Percentiles rank a stretch among this genome's conserved stretches.
phyloP scores from a whole-genome alignment of 2,888 invertebrate species.

The Clitarchus hookeri region DNA sequence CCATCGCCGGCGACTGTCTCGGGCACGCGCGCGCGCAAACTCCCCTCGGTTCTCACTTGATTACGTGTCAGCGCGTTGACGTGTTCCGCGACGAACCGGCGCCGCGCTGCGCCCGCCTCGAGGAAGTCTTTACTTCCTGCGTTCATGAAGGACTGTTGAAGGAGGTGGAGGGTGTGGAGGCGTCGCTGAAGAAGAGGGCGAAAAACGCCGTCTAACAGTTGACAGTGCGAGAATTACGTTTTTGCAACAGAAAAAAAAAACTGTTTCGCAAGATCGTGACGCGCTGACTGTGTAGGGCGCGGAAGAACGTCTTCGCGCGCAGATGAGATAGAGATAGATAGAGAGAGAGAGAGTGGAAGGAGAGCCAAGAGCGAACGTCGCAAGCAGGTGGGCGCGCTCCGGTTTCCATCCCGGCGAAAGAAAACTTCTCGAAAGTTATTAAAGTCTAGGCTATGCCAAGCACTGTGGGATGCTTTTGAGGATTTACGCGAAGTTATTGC shows the following conservation, averaged over 20 bases:
- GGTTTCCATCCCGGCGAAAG: neutral
- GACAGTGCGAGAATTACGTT: neutral
- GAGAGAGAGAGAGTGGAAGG: neutral
- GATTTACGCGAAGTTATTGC: too few relatives aligned
- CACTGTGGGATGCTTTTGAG: neutral
- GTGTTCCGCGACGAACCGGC: neutral
- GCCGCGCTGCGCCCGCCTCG: neutral
- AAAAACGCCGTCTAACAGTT: neutral
- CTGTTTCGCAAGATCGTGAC: neutral
- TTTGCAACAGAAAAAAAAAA: neutral
- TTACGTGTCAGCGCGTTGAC: neutral
- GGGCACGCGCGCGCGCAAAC: neutral
- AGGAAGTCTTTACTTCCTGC: neutral
- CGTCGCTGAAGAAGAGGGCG: neutral
- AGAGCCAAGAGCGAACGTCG: neutral
- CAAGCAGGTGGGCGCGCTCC: neutral
- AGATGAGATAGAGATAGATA: neutral
- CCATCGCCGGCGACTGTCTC: neutral
- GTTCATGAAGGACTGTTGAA: neutral
- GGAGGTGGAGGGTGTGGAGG: neutral
- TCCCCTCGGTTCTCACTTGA: neutral
- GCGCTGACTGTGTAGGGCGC: neutral
- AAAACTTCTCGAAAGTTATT: neutral
- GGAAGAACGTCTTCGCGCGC: neutral
- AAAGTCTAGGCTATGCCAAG: neutral